Base-by-base conservation (phyloP, 2,113 vertebrate genomes). In the Dromaius novaehollandiae region DNA sequence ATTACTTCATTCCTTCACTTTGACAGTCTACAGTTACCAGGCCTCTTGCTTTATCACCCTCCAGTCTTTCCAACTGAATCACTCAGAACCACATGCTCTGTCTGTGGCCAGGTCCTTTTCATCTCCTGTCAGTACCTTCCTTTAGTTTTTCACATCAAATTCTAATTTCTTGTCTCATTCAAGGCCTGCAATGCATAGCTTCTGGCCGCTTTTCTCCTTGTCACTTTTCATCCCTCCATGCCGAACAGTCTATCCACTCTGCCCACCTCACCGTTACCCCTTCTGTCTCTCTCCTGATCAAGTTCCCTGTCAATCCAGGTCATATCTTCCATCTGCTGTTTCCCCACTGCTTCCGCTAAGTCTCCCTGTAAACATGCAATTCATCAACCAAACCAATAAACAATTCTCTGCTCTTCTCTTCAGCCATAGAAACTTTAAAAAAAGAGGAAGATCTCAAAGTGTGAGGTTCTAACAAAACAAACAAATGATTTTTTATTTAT, bases 1-100 rank as follows among this genome's bases (percentile, higher is more conserved):
- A 87, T 70, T 92, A n/a, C 46, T 75, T 90, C 80, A 81, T 83
- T 93, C 44, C n/a, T 82, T 89, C 61, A 79, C 44, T 94, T 53
- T 79, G 64, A 82, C 70, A 95, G 2, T 3, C 32, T 91, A 58
- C 53, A 87, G 32, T 87, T 85, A 36, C 48, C 81, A 91, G 81
- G 44, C 24, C 66, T 85, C 66, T 80, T 73, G 6, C 63, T 90
- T 87, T 85, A 11, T 82, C 20, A 2, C 26, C 44, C 34, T 90
- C 26, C 36, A 48, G n/a, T 65, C 66, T 93, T 94, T 38, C 38
- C 48, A 53, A 87, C 56, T 82, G 24, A 76, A 85, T 68, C 87
- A 76, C 82, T 82, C 51, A 34, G 46, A 88, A 71, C 12, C 65
- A 87, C 2, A 5, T 79, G 81, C 38, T 84, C 19, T 0, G 0